A percentile compares a stretch with the other conserved stretches of the same genome.
Conservation (phyloP, 2,797 vertebrate species). For the Pseudochirops cupreus region DNA sequence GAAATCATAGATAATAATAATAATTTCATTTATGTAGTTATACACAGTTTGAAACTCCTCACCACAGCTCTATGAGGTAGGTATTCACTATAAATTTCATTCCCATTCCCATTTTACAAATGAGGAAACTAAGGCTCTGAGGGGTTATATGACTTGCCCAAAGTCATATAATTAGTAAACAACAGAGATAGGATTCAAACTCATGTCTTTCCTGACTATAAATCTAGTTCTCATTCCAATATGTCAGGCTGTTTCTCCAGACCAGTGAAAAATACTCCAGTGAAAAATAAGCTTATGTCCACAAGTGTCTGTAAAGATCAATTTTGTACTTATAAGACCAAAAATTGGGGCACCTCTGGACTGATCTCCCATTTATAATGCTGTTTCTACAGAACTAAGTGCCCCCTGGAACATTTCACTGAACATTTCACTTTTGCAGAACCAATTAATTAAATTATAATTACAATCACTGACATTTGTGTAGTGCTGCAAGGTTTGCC, state of each 20-base stretch:
- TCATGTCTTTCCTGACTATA: background rate
- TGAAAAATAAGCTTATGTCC: background rate
- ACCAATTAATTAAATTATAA: background rate
- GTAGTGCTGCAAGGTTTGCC: background rate
- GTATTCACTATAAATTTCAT: background rate
- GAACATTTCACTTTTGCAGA: background rate
- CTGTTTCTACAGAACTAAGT: background rate
- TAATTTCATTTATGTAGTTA: background rate
- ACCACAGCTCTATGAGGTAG: background rate
- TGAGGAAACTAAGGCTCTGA: background rate
- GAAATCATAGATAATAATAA: background rate
- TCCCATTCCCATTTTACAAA: background rate
- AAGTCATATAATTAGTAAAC: background rate
- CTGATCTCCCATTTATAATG: background rate
- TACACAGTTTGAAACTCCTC: background rate
- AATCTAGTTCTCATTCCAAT: background rate
- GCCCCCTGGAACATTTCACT: background rate
- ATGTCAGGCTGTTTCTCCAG: background rate
- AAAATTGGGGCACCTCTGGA: background rate
- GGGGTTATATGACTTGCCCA: background rate
- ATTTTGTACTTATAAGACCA: background rate
- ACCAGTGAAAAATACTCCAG: background rate
- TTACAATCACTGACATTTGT: background rate
- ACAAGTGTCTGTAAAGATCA: background rate
- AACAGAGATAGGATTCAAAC: background rate